These are phyloP conservation scores for Idaea biselata DNA, from an alignment of 2,888 invertebrate genomes.

Conservation along the genomic window DNA sequence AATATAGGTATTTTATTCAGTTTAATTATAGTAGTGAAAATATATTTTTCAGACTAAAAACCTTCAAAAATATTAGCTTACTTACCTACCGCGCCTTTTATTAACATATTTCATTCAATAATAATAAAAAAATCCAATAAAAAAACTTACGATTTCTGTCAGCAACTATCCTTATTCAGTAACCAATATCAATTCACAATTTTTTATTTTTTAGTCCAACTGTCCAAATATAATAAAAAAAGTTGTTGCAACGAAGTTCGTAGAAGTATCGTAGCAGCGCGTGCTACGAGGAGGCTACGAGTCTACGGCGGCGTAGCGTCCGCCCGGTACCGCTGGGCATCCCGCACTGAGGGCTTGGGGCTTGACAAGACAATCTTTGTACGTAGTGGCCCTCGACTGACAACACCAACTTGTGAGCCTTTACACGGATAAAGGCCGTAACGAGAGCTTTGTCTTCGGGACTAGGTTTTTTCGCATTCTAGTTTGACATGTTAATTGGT, in stretches of 20 bases:
- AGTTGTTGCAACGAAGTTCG: constrained; percentile 35
- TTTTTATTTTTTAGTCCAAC: constrained; percentile 7
- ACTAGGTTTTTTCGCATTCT: constrained; percentile 47
- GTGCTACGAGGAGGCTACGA: constrained; percentile 38
- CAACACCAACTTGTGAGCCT: constrained; percentile 68
- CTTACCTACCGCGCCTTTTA: too few relatives aligned
- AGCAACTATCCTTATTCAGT: constrained; percentile 28
- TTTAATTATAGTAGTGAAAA: too few relatives aligned
- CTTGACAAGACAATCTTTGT: constrained; percentile 77
- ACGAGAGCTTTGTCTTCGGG: constrained; percentile 63
- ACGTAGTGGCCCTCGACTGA: constrained; percentile 65
- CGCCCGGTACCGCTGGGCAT: constrained; percentile 62
- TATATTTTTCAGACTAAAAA: too few relatives aligned
- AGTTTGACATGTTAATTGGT: constrained; percentile 48
- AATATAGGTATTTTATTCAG: too few relatives aligned
- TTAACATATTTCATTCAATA: background rate
- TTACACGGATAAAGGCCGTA: constrained; percentile 64
- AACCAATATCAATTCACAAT: constrained; percentile 1
- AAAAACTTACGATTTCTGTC: constrained; percentile 59
- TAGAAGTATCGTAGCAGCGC: constrained; percentile 45
- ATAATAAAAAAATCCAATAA: constrained; percentile 18
- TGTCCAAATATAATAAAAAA: constrained; percentile 10
- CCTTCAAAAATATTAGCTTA: background rate
- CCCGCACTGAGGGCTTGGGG: constrained; percentile 68
- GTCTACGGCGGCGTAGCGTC: constrained; percentile 59